These are phyloP conservation scores for Microcebus murinus DNA, from an alignment of 2,113 vertebrate genomes.

Conservation along the genomic window DNA sequence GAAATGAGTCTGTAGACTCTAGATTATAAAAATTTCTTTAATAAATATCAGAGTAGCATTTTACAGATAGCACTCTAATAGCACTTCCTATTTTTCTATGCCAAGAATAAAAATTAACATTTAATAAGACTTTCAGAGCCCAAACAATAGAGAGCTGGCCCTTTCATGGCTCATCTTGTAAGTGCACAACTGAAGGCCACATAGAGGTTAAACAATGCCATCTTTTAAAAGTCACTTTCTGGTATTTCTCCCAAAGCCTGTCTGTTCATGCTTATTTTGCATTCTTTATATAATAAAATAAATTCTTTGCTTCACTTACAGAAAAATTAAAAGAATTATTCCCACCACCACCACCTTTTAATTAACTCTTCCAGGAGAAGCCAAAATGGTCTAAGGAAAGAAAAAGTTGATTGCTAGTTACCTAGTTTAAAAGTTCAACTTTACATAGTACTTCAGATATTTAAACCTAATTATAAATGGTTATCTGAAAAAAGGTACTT, in stretches of 20 bases:
- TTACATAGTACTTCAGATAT: constrained; percentile 17
- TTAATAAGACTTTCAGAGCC: background rate
- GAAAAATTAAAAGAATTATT: constrained; percentile 63
- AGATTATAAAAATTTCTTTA: background rate
- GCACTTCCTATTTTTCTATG: background rate
- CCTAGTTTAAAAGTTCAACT: constrained; percentile 6
- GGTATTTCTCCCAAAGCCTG: constrained; percentile 42
- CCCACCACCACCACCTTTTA: constrained; percentile 41
- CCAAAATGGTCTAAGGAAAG: constrained; percentile 53
- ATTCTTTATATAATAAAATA: constrained; percentile 57
- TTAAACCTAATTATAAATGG: constrained; percentile 31
- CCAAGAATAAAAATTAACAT: background rate
- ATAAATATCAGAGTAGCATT: background rate
- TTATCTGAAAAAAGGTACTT: constrained; percentile 25
- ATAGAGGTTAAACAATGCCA: background rate
- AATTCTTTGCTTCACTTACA: constrained; percentile 65
- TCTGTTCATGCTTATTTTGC: constrained; percentile 49
- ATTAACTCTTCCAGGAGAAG: constrained; percentile 63
- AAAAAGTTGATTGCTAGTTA: constrained; percentile 49
- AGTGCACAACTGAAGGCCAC: background rate
- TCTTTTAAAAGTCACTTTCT: constrained; percentile 12
- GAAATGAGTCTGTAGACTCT: background rate
- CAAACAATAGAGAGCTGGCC: background rate
- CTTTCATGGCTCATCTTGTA: background rate
- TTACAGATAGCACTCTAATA: background rate